Evolutionary conservation across 2,797 vertebrate genomes (phyloP).

Genomic region (Avahi laniger): DNA sequence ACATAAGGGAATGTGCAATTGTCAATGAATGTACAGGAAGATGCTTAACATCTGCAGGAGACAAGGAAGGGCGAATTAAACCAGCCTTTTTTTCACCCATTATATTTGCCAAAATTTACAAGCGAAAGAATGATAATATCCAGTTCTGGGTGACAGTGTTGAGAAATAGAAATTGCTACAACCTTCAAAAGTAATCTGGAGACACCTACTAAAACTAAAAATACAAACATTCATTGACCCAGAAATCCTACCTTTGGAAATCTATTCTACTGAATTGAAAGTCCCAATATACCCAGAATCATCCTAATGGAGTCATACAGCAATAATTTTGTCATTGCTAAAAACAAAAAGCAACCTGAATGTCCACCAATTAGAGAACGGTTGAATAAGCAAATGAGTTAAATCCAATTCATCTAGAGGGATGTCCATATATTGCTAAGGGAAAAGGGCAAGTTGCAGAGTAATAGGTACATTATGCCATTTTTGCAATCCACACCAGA

Average conservation of each 20-base stretch:
- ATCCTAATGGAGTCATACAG: neutral
- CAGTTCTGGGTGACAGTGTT: neutral
- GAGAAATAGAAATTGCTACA: neutral
- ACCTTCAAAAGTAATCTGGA: neutral
- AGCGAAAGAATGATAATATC: neutral
- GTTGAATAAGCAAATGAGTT: neutral
- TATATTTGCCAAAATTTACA: neutral
- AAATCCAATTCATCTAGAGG: neutral
- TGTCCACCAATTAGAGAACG: neutral
- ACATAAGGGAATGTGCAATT: neutral
- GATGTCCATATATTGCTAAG: neutral
- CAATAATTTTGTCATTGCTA: neutral
- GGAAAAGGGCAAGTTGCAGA: neutral
- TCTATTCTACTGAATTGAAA: neutral
- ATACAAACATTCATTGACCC: neutral
- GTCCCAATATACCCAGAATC: neutral
- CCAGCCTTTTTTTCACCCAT: neutral
- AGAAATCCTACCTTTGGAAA: neutral
- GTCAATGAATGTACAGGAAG: neutral
- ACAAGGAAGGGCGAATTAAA: constrained; percentile 24
- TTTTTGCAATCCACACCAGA: neutral
- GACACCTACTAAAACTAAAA: neutral
- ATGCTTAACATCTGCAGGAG: neutral
- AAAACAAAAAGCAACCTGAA: neutral
- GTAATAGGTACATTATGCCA: no score